A percentile compares a stretch with the other conserved stretches of the same genome.
Evolutionary conservation across 2,113 vertebrate genomes (phyloP).

Genomic region (Octodon degus): DNA sequence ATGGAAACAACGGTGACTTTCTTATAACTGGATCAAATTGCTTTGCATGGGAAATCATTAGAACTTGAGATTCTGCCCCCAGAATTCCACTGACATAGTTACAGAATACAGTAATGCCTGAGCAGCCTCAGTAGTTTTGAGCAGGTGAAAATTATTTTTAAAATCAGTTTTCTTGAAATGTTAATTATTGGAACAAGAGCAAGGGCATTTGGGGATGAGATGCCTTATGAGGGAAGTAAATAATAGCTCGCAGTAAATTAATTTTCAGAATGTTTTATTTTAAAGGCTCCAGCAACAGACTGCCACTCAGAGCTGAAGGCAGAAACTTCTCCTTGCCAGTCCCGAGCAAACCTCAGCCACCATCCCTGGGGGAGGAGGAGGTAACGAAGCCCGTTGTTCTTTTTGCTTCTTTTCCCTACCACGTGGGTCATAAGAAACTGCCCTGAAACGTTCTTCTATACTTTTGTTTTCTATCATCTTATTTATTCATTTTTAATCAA

Average conservation of each 20-base stretch:
- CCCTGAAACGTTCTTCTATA: neutral
- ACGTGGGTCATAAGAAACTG: slow-evolving; percentile 5
- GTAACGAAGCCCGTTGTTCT: slow-evolving; percentile 67
- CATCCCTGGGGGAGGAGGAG: slow-evolving; percentile 75
- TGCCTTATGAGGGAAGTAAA: neutral
- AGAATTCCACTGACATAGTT: neutral
- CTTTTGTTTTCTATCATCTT: neutral
- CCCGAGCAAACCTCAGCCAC: slow-evolving; percentile 79
- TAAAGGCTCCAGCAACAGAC: slow-evolving; percentile 80
- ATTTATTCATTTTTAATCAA: neutral
- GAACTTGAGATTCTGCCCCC: neutral
- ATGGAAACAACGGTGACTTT: neutral
- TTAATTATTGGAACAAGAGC: neutral
- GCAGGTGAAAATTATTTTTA: neutral
- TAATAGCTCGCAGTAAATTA: neutral
- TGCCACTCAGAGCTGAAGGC: slow-evolving; percentile 82
- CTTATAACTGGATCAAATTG: neutral
- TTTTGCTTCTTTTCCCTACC: neutral
- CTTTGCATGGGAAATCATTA: neutral
- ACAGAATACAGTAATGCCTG: neutral
- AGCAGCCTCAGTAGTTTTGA: neutral
- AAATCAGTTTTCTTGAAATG: slow-evolving; percentile 39
- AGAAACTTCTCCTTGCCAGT: slow-evolving; percentile 80
- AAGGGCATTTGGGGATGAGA: neutral
- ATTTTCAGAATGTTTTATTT: slow-evolving; percentile 20